A percentile compares a stretch with the other conserved stretches of the same genome.
phyloP scores from a whole-genome alignment of 2,888 invertebrate species.

The Eupithecia centaureata region DNA sequence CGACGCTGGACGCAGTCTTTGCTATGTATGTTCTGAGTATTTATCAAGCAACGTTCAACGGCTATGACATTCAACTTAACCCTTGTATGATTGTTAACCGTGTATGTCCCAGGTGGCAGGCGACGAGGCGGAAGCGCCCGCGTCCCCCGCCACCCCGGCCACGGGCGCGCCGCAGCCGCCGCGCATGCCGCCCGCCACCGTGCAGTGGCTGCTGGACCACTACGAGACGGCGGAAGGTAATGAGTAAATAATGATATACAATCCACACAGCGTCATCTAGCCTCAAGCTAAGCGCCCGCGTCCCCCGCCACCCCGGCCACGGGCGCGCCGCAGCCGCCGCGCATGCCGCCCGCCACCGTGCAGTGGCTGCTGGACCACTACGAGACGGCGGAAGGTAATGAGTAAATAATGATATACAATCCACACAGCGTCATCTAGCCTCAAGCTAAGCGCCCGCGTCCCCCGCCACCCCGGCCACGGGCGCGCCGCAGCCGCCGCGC shows the following conservation, averaged over 20 bases:
- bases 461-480: constrained; percentile 74
- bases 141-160: constrained; percentile 78
- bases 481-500: constrained; percentile 63
- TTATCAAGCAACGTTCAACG: neutral
- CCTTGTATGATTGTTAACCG: neutral
- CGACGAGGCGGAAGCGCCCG: constrained; percentile 81
- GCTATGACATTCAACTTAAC: too few species aligned
- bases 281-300: constrained; percentile 73
- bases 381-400: constrained; percentile 95
- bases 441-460: constrained; percentile 77
- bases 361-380: constrained; percentile 99
- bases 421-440: too few species aligned
- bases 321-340: constrained; percentile 58
- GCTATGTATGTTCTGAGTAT: neutral
- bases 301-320: constrained; percentile 78
- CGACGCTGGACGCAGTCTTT: neutral
- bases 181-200: constrained; percentile 90
- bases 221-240: constrained; percentile 97
- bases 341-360: constrained; percentile 90
- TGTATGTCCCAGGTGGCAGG: constrained; percentile 76
- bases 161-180: constrained; percentile 57
- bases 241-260: too few species aligned
- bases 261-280: neutral
- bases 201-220: constrained; percentile 97
- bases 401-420: too few species aligned